phyloP scores from a whole-genome alignment of 2,113 vertebrate species.

The Ondatra zibethicus region DNA sequence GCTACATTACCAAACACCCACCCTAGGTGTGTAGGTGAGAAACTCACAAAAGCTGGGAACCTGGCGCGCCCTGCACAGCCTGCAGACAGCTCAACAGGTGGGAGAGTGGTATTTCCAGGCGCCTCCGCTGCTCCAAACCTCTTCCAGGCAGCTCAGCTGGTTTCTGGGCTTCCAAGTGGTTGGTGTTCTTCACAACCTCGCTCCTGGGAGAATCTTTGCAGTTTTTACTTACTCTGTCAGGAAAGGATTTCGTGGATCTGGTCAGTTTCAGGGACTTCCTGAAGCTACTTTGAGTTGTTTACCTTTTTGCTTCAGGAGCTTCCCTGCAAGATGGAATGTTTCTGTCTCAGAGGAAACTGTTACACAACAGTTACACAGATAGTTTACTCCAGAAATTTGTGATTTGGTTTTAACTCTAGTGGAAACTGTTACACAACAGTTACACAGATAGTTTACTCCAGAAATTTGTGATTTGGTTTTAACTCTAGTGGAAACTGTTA shows the following conservation, averaged over 20 bases:
- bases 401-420: background rate
- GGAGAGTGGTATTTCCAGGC: background rate
- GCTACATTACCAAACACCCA: background rate
- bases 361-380: background rate
- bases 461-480: too few relatives aligned
- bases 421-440: too few relatives aligned
- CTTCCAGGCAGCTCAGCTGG: background rate
- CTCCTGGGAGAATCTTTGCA: background rate
- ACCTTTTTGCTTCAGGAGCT: background rate
- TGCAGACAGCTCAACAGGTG: background rate
- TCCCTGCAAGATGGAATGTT: background rate
- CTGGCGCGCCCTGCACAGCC: background rate
- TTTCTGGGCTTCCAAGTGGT: background rate
- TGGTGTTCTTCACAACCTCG: too few relatives aligned
- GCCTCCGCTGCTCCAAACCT: background rate
- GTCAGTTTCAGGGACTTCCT: background rate
- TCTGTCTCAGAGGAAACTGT: background rate
- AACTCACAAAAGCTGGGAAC: background rate
- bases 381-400: background rate
- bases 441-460: too few relatives aligned
- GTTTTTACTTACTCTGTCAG: background rate
- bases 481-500: too few relatives aligned
- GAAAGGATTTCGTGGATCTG: background rate
- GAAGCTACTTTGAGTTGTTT: background rate
- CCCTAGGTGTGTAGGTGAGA: background rate